Base-by-base conservation (phyloP, 2,797 vertebrate genomes). In the Bovichtus diacanthus region DNA sequence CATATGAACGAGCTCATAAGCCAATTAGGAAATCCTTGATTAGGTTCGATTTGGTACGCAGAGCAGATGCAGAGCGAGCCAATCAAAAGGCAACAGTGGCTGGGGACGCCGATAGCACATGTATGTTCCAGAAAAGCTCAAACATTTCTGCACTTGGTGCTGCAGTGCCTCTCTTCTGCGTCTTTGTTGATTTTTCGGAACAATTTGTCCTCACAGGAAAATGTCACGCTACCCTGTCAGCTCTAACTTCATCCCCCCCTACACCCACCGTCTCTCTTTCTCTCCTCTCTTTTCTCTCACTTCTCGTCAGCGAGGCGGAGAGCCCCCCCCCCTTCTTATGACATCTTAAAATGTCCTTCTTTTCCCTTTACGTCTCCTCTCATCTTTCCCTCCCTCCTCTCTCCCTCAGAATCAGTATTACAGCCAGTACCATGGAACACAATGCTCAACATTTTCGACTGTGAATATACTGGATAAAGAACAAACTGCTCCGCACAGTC, bases 211-310 rank as follows among this genome's bases (percentile, higher is more conserved):
- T 93, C 91, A 41, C 85, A 85, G 86, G 83, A 87, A 95, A 94
- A 95, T 95, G 93, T 95, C 93, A 94, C 87, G 81, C 91, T 87
- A 92, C 88, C 88, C 92, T 93, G 90, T 90, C 92, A 93, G 88
- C 83, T 90, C 86, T 70, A 74, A 85, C 83, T 90, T 78, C 84
- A 60, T 55, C 73, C 27, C 59, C 64, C 19, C 43, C 29, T 44
- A 66, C 49, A 31, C 44, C 38, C 31, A 19, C 51, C 34, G 5
- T 34, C 85, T 41, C 56, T 56, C 61, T 63, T 55, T 78, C 46
- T 51, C 23, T 73, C 46, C 55, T 62, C 63, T 43, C 56, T n/a
- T 55, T 39, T 50, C 64, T 79, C 74, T 84, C 81, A 39, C 53
- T 50, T 76, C 54, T 71, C 36, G 5, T 79, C 56, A 23, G 66